Evolutionary conservation across 2,888 invertebrate species (phyloP).

Genomic region (Drosophila algonquin): DNA sequence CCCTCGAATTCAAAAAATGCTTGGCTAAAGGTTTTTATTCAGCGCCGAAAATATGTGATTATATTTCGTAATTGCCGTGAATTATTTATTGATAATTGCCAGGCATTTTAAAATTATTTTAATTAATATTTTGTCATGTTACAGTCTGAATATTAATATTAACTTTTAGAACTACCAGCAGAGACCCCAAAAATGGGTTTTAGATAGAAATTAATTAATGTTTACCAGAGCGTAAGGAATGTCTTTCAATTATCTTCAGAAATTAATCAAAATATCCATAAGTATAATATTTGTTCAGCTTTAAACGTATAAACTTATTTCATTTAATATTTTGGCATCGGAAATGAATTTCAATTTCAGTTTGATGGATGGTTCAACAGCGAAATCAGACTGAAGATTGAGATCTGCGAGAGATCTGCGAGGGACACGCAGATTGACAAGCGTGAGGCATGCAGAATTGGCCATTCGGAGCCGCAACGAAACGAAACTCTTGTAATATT

Average conservation of each 20-base stretch:
- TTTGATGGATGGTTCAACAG: slow-evolving; percentile 23
- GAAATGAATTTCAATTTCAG: slow-evolving; percentile 15
- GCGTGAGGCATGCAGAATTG: slow-evolving; percentile 61
- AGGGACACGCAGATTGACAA: slow-evolving; percentile 52
- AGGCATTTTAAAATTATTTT: neutral
- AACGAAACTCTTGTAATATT: slow-evolving; percentile 36
- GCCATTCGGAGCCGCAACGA: slow-evolving; percentile 4
- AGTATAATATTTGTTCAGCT: slow-evolving; percentile 2
- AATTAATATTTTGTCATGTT: neutral
- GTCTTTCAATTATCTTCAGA: too few species aligned
- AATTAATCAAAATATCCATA: too few species aligned
- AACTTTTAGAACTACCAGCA: slow-evolving; percentile 23
- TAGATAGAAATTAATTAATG: too few species aligned
- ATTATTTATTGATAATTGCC: neutral
- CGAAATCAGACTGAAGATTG: slow-evolving; percentile 12
- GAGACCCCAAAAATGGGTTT: too few species aligned
- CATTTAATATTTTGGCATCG: slow-evolving; percentile 32
- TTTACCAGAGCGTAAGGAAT: too few species aligned
- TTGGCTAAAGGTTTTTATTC: slow-evolving; percentile 13
- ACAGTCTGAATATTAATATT: slow-evolving; percentile 17
- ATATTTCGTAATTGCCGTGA: neutral
- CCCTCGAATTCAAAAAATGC: slow-evolving; percentile 27
- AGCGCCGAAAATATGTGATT: neutral
- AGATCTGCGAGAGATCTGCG: slow-evolving; percentile 23
- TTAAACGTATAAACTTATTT: neutral